Evolutionary conservation across 2,113 vertebrate species (phyloP).

Genomic region (Oophaga pumilio): DNA sequence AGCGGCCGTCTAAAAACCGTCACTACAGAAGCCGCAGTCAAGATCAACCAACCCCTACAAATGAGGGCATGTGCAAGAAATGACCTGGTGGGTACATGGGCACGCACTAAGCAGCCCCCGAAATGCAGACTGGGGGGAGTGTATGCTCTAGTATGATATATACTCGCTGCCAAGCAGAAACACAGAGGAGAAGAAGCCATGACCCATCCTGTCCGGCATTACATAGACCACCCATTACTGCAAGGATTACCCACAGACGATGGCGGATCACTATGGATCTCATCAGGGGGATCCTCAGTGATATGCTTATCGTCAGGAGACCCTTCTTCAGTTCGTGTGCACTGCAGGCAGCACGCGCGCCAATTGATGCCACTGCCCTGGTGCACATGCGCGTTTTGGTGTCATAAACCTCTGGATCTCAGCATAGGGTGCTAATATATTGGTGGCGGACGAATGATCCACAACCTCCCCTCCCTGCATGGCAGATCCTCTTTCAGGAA

Average conservation of each 20-base stretch:
- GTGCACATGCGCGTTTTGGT: too few relatives aligned
- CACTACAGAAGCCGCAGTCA: slow-evolving; percentile 5
- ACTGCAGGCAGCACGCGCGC: too few relatives aligned
- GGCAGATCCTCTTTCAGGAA: neutral
- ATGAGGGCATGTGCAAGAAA: neutral
- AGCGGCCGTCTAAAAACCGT: neutral
- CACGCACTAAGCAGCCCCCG: neutral
- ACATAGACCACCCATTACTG: neutral
- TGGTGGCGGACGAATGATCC: neutral
- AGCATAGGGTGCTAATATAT: neutral
- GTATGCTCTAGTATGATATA: too few relatives aligned
- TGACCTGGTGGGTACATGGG: neutral
- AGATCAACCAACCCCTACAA: neutral
- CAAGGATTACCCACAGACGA: neutral
- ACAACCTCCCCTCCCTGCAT: neutral
- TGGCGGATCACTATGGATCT: neutral
- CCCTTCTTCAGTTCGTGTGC: neutral
- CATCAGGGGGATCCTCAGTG: neutral
- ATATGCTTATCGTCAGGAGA: neutral
- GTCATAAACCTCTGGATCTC: neutral
- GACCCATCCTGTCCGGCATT: neutral
- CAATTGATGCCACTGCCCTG: too few relatives aligned
- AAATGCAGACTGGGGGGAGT: neutral
- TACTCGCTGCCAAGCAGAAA: too few relatives aligned
- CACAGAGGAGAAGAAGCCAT: neutral